Percentiles rank a stretch among this genome's conserved stretches.
phyloP scores from a whole-genome alignment of 2,888 invertebrate genomes.

The Heliconius hortense region DNA sequence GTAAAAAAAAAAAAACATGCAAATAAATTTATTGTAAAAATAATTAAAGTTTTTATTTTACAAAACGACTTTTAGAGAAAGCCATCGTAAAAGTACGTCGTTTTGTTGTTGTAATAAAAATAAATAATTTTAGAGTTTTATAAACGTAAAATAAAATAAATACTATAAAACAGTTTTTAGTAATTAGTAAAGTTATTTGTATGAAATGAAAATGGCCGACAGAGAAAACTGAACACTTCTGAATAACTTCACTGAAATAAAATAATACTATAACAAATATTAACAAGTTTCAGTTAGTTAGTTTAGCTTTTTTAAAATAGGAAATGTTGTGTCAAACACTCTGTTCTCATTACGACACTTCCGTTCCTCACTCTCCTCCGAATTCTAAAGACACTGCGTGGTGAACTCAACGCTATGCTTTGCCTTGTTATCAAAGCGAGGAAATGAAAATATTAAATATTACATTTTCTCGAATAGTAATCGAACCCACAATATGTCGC shows the following conservation, averaged over 20 bases:
- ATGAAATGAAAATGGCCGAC: background rate
- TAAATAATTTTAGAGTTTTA: too few relatives aligned
- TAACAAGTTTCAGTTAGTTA: constrained; percentile 1
- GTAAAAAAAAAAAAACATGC: too few relatives aligned
- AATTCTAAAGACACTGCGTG: too few relatives aligned
- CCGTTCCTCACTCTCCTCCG: too few relatives aligned
- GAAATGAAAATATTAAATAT: background rate
- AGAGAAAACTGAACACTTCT: background rate
- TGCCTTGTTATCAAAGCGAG: background rate
- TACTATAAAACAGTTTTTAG: background rate
- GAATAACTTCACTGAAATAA: background rate
- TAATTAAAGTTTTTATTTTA: too few relatives aligned
- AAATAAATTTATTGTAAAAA: too few relatives aligned
- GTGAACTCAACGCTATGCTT: background rate
- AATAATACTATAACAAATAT: background rate
- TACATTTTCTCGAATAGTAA: background rate
- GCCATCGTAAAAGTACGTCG: background rate
- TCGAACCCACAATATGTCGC: background rate
- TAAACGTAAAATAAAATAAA: background rate
- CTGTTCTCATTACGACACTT: too few relatives aligned
- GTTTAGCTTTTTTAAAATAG: background rate
- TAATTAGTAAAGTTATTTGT: constrained; percentile 5
- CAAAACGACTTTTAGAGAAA: too few relatives aligned
- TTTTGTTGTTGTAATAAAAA: background rate
- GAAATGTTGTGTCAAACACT: too few relatives aligned